phyloP scores from a whole-genome alignment of 2,888 invertebrate species.

The Heliconius charithonia region DNA sequence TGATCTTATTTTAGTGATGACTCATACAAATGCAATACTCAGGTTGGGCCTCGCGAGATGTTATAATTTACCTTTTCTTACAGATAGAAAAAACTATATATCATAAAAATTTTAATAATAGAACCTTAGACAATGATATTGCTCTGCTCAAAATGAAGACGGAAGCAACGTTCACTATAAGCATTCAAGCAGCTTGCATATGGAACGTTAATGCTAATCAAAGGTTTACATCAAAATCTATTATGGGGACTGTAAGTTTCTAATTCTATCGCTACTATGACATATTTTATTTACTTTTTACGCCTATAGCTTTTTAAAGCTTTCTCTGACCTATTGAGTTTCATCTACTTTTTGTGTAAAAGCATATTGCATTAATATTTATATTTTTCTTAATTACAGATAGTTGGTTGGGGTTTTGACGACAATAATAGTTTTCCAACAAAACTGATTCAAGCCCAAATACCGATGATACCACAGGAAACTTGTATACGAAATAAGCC shows the following conservation, averaged over 20 bases:
- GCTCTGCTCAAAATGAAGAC: slow-evolving; percentile 59
- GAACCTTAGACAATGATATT: slow-evolving; percentile 58
- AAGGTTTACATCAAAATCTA: not conserved
- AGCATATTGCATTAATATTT: not conserved
- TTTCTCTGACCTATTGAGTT: too few species aligned
- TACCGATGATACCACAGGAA: slow-evolving; percentile 1
- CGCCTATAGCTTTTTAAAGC: too few species aligned
- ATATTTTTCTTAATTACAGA: not conserved
- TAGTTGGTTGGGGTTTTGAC: slow-evolving; percentile 15
- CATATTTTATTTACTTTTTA: not conserved
- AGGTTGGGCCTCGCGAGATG: too few species aligned
- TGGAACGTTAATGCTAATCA: slow-evolving; percentile 51
- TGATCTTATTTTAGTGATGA: too few species aligned
- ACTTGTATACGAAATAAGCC: slow-evolving; percentile 1
- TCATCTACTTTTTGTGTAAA: not conserved
- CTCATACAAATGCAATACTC: too few species aligned
- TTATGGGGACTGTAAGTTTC: slow-evolving; percentile 20
- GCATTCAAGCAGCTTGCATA: slow-evolving; percentile 64
- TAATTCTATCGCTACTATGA: not conserved
- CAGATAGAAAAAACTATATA: slow-evolving; percentile 57
- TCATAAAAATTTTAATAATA: slow-evolving; percentile 52
- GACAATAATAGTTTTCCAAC: not conserved
- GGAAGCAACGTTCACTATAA: slow-evolving; percentile 56
- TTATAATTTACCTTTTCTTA: slow-evolving; percentile 26
- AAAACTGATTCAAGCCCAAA: not conserved